Evolutionary conservation across 2,113 vertebrate genomes (phyloP), one percentile per base, ranked within the genome.

Genomic region (Toxotes jaculatrix): DNA sequence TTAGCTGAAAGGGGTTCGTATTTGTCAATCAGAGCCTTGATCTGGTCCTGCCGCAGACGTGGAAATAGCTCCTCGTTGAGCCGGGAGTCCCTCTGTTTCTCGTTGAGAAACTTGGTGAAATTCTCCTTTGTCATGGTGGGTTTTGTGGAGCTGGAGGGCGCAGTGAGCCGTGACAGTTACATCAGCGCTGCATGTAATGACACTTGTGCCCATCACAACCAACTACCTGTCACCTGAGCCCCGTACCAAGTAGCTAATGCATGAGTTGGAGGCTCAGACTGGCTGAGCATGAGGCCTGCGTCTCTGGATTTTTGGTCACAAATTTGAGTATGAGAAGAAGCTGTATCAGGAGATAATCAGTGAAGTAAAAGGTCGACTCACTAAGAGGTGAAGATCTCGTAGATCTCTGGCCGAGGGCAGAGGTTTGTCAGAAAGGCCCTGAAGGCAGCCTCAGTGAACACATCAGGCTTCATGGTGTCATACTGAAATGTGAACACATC

Each of bases 71-170:
- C 91, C 78, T 99, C 96, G 5, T 98, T 99, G 69, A 98, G 97
- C 49, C 97, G 95, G 0, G 96, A 93, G 89, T 99, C 97, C 0
- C 97, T 94, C 89, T 99, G 98, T 56, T 97, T 99, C 92, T 97
- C 96, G 77, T 98, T 98, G 89, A 99, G 96, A 78, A 99, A 99
- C 87, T 98, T 98, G 43, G 96, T 95, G 93, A 99, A 92, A 80
- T 97, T 97, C 9, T 98, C 98, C 86, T 97, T 98, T 0, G 97
- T 98, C 98, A 99, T 98, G 93, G 97, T 99, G 59, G 98, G 98
- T 88, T 99, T 99, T 74, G 78, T 92, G 69, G 94, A 93, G 85
- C 94, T 95, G 82, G 16, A 68, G 67, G 51, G 8, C n/a, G 82
- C 12, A 82, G 23, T 21, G 27, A 82, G 32, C 45, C 40, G 3